Percentiles rank a stretch among this genome's conserved stretches.
These are phyloP conservation scores for Aselliscus stoliczkanus DNA, from an alignment of 2,797 vertebrate genomes.

Conservation along the genomic window DNA sequence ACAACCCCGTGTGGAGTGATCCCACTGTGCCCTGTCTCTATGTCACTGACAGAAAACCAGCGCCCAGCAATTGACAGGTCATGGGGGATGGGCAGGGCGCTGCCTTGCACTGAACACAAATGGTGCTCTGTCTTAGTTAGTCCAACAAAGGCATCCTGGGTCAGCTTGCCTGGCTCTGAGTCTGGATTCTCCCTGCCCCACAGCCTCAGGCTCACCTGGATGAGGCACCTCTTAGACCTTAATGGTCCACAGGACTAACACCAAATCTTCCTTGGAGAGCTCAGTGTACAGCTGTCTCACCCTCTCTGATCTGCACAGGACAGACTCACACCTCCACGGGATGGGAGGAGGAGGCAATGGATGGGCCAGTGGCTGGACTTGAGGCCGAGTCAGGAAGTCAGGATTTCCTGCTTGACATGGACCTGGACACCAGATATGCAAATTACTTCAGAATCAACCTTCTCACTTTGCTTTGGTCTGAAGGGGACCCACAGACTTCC, in stretches of 20 bases:
- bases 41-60: neutral
- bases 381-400: neutral
- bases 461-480: neutral
- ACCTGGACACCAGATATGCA: neutral
- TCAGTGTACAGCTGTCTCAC: too few species aligned
- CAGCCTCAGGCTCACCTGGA: neutral
- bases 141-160: neutral
- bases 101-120: neutral
- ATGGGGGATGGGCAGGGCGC: accelerated
- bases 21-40: neutral
- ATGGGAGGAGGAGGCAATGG: neutral
- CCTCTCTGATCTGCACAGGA: neutral
- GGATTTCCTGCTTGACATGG: neutral
- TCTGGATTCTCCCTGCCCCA: neutral
- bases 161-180: neutral
- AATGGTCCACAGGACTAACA: neutral
- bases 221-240: neutral
- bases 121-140: neutral
- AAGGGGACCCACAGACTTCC: neutral
- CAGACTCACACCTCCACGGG: neutral
- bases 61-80: accelerated
- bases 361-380: neutral
- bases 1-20: neutral
- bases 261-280: neutral
- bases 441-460: neutral